Evolutionary conservation across 1,140 invertebrate genomes (phyloP).

Genomic region (Bombus fervidus): DNA sequence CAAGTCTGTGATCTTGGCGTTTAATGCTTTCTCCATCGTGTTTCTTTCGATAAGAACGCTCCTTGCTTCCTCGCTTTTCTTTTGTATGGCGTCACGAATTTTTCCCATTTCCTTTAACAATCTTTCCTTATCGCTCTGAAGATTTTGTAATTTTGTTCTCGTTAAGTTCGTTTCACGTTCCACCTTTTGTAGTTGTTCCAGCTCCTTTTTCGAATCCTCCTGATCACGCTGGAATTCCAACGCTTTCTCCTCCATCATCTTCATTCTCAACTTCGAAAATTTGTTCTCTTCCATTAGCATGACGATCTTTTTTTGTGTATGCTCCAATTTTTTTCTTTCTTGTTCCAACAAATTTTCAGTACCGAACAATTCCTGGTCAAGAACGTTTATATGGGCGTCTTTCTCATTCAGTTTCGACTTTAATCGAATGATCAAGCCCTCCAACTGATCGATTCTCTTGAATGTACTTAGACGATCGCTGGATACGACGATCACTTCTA

Average conservation of each 20-base stretch:
- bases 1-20: constrained; percentile 16
- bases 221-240: constrained; percentile 22
- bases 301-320: background rate
- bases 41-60: constrained; percentile 32
- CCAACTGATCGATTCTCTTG: constrained; percentile 52
- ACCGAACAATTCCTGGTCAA: constrained; percentile 35
- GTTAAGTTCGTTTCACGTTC: constrained; percentile 31
- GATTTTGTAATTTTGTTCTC: constrained; percentile 38
- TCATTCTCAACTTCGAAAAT: constrained; percentile 13
- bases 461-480: constrained; percentile 41
- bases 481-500: constrained; percentile 53
- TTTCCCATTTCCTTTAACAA: constrained; percentile 48
- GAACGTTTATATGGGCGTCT: constrained; percentile 16
- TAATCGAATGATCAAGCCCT: constrained; percentile 36
- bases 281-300: constrained; percentile 38
- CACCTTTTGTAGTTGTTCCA: constrained; percentile 45
- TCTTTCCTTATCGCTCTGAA: constrained; percentile 48
- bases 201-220: constrained; percentile 21
- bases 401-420: constrained; percentile 51
- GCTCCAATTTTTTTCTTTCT: constrained; percentile 21
- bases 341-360: constrained; percentile 18
- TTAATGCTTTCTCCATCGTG: constrained; percentile 22
- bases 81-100: constrained; percentile 47
- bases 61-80: constrained; percentile 46
- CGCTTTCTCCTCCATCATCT: constrained; percentile 20